A percentile compares a stretch with the other conserved stretches of the same genome.
phyloP scores from a whole-genome alignment of 2,113 vertebrate species.

The Lonchura striata region DNA sequence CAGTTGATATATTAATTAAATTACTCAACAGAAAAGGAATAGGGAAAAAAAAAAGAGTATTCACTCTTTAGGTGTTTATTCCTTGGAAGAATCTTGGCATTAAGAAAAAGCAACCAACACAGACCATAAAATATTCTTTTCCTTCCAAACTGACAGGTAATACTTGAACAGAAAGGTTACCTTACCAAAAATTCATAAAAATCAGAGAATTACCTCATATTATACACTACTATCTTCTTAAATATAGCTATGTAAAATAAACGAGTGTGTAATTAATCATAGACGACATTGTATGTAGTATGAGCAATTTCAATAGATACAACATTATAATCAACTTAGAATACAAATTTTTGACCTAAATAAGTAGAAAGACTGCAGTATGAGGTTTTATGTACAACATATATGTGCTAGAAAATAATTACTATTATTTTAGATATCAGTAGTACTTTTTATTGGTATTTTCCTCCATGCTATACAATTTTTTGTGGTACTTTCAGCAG shows the following conservation, averaged over 20 bases:
- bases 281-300: not conserved
- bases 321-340: not conserved
- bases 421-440: not conserved
- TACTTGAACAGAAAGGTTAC: not conserved
- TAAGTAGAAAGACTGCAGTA: not conserved
- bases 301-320: not conserved
- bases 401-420: not conserved
- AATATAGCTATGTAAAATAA: not conserved
- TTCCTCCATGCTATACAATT: not conserved
- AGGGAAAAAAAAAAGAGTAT: not conserved
- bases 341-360: not conserved
- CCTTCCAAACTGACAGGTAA: not conserved
- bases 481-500: not conserved
- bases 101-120: not conserved
- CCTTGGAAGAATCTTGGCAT: not conserved
- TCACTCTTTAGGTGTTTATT: not conserved
- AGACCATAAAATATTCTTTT: not conserved
- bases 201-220: not conserved
- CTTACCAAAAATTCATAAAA: not conserved
- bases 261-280: not conserved
- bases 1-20: constrained; percentile 2
- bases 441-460: not conserved
- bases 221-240: not conserved
- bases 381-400: not conserved
- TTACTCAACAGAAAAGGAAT: not conserved